These are phyloP conservation scores for Vireo altiloquus DNA, from an alignment of 2,113 vertebrate species.

Conservation along the genomic window DNA sequence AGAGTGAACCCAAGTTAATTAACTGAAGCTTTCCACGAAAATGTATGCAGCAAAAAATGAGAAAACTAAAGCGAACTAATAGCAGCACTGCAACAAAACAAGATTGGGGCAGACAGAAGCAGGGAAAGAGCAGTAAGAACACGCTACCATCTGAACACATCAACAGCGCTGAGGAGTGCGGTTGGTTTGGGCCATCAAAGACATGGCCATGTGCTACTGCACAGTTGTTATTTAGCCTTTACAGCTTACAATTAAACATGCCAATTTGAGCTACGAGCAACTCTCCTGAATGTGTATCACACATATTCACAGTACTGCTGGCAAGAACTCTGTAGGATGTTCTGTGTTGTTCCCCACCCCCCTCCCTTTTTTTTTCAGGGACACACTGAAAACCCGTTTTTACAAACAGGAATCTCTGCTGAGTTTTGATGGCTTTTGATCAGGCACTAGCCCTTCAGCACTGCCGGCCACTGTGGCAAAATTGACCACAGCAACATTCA, in stretches of 20 bases:
- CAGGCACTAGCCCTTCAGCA: slow-evolving; percentile 54
- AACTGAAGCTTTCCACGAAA: neutral
- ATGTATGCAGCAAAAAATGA: neutral
- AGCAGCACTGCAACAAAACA: neutral
- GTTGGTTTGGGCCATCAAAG: neutral
- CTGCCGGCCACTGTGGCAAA: slow-evolving; percentile 38
- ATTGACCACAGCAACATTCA: slow-evolving; percentile 45
- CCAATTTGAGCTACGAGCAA: neutral
- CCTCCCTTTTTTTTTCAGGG: neutral
- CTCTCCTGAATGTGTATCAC: neutral
- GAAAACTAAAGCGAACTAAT: neutral
- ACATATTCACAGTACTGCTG: neutral
- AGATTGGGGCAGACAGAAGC: neutral
- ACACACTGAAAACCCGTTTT: neutral
- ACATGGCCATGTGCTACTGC: neutral
- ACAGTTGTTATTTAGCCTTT: neutral
- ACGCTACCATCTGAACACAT: neutral
- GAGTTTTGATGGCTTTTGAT: slow-evolving; percentile 61
- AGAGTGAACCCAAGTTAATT: neutral
- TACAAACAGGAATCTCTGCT: slow-evolving; percentile 3
- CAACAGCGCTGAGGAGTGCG: neutral
- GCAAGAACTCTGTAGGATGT: slow-evolving; percentile 14
- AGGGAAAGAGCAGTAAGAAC: neutral
- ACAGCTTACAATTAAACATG: neutral
- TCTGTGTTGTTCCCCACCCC: neutral